Percentiles rank a stretch among this genome's conserved stretches.
These are phyloP conservation scores for Drosophila varians DNA, from an alignment of 1,140 invertebrate species.

Conservation along the genomic window DNA sequence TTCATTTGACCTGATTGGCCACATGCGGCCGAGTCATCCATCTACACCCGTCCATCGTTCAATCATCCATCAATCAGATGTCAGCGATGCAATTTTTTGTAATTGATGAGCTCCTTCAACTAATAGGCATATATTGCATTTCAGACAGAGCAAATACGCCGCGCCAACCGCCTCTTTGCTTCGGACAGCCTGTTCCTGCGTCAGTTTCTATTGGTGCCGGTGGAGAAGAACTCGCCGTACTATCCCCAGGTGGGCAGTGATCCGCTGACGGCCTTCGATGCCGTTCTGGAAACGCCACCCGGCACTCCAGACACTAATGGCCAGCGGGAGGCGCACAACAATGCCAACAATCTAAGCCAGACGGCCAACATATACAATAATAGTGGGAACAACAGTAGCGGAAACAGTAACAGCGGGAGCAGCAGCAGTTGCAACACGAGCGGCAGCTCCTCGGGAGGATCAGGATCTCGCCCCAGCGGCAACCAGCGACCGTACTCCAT, in stretches of 20 bases:
- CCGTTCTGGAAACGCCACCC: constrained; percentile 53
- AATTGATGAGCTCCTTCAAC: constrained; percentile 46
- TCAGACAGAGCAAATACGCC: constrained; percentile 95
- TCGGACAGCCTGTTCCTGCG: constrained; percentile 94
- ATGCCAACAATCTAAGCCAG: constrained; percentile 60
- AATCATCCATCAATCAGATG: constrained; percentile 37
- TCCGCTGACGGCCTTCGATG: constrained; percentile 45
- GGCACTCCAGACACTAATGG: constrained; percentile 64
- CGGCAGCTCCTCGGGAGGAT: constrained; percentile 33
- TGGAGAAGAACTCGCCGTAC: constrained; percentile 86
- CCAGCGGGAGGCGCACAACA: constrained; percentile 62
- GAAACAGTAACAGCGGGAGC: constrained; percentile 59
- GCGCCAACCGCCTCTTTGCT: constrained; percentile 94
- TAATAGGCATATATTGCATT: constrained; percentile 25
- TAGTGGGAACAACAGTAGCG: constrained; percentile 63
- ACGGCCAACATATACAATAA: constrained; percentile 44
- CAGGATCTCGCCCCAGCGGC: constrained; percentile 51
- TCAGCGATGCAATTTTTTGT: constrained; percentile 48
- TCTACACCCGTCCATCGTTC: constrained; percentile 20
- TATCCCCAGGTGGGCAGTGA: constrained; percentile 84
- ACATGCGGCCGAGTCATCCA: constrained; percentile 21
- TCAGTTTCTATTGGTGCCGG: constrained; percentile 91
- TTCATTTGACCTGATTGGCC: constrained; percentile 36
- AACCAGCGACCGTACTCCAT: constrained; percentile 84
- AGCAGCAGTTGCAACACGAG: constrained; percentile 61